These are phyloP conservation scores for Gastrophryne carolinensis DNA, from an alignment of 2,797 vertebrate genomes.

Conservation along the genomic window DNA sequence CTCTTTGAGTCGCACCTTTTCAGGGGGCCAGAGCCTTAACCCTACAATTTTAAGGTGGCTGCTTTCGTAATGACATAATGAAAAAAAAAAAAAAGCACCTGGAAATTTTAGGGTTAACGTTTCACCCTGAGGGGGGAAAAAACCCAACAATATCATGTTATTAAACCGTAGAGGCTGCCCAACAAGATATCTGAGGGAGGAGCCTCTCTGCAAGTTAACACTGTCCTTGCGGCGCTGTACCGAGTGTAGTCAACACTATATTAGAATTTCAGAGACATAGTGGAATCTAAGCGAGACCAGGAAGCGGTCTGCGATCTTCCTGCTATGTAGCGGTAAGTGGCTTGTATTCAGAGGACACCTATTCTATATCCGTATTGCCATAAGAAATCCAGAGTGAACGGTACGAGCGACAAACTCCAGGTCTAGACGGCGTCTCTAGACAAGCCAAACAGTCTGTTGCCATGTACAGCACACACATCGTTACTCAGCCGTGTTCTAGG, in stretches of 20 bases:
- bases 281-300: not conserved
- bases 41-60: conserved; percentile 64
- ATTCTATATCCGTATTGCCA: not conserved
- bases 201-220: not conserved
- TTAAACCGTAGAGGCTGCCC: conserved; percentile 38
- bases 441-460: conserved; percentile 9
- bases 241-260: not conserved
- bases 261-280: not conserved
- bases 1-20: conserved; percentile 10
- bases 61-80: conserved; percentile 53
- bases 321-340: not conserved
- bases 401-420: not conserved
- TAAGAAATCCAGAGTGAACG: not conserved
- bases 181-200: not conserved
- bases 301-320: conserved; percentile 12
- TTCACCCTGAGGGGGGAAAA: not conserved
- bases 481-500: not conserved
- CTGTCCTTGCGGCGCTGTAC: not conserved
- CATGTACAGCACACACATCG: not conserved
- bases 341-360: not conserved
- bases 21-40: conserved; percentile 52
- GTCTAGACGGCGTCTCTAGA: not conserved
- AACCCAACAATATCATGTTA: conserved; percentile 46
- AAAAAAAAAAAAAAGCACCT: conserved; percentile 55
- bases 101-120: conserved; percentile 64